Percentiles rank a stretch among this genome's conserved stretches.
These are phyloP conservation scores for Pelodytes ibericus DNA, from an alignment of 2,797 vertebrate genomes.

Conservation along the genomic window DNA sequence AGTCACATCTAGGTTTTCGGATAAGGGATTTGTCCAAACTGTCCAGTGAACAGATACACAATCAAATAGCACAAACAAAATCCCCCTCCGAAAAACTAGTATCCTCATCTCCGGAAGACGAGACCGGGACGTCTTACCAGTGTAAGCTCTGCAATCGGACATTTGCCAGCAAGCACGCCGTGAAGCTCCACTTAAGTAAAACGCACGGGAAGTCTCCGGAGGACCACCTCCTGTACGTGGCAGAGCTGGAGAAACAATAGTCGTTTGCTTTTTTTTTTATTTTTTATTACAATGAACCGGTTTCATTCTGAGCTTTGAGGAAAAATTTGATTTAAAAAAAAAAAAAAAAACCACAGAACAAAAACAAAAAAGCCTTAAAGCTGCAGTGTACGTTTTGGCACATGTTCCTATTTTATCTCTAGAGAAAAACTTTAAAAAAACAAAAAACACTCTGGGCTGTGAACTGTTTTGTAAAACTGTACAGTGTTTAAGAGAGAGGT, in stretches of 20 bases:
- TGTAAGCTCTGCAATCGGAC: conserved; percentile 99
- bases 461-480: conserved; percentile 85
- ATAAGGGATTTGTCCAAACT: conserved; percentile 95
- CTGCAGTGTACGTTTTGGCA: conserved; percentile 88
- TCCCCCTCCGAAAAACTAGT: conserved; percentile 93
- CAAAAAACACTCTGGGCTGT: conserved; percentile 69
- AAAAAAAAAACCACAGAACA: no score
- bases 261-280: conserved; percentile 67
- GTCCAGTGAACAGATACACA: conserved; percentile 91
- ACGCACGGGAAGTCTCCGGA: conserved; percentile 98
- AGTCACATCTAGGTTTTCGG: conserved; percentile 97
- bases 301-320: conserved; percentile 83
- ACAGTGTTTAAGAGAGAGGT: conserved; percentile 85
- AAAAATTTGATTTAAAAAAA: conserved; percentile 61
- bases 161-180: conserved; percentile 98
- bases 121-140: conserved; percentile 85
- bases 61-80: conserved; percentile 92
- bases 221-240: conserved; percentile 97
- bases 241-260: conserved; percentile 97
- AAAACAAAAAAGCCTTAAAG: conserved; percentile 88
- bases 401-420: conserved; percentile 80
- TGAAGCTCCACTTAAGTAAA: conserved; percentile 99
- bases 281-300: conserved; percentile 64
- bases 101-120: conserved; percentile 87
- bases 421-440: no score